Conservation (phyloP, 2,113 vertebrate genomes). For the Prionailurus bengalensis region DNA sequence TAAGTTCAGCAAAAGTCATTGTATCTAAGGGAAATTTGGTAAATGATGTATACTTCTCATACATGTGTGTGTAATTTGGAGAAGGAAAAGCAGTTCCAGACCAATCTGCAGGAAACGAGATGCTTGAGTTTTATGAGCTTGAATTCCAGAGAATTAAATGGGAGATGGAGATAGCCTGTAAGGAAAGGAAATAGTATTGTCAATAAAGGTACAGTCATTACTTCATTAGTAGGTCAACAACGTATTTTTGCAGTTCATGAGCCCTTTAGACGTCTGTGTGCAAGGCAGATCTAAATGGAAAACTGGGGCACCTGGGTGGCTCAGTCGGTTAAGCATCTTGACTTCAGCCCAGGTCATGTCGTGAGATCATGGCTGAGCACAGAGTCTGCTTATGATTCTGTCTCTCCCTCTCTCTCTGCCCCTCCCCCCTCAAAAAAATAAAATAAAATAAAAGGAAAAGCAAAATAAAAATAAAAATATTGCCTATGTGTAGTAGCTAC, state of each 20-base stretch:
- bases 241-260: constrained; percentile 53
- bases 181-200: constrained; percentile 22
- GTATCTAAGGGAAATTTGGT: constrained; percentile 8
- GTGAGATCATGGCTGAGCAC: no score
- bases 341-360: no score
- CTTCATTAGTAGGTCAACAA: neutral
- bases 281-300: constrained; percentile 57
- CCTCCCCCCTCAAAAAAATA: neutral
- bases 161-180: constrained; percentile 17
- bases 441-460: no score
- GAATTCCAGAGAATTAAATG: constrained; percentile 50
- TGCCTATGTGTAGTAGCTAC: neutral
- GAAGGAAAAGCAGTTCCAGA: neutral
- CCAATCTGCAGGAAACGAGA: constrained; percentile 5
- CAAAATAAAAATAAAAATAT: constrained; percentile 6
- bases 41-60: neutral
- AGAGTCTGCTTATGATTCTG: no score
- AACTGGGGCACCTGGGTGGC: neutral
- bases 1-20: constrained; percentile 20
- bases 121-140: constrained; percentile 40
- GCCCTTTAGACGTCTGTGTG: neutral
- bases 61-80: constrained; percentile 5
- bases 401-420: no score
- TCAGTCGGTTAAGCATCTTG: no score
- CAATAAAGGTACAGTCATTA: neutral